Percentiles rank a stretch among this genome's conserved stretches.
Conservation (phyloP, 2,797 vertebrate genomes). For the Otus scops region DNA sequence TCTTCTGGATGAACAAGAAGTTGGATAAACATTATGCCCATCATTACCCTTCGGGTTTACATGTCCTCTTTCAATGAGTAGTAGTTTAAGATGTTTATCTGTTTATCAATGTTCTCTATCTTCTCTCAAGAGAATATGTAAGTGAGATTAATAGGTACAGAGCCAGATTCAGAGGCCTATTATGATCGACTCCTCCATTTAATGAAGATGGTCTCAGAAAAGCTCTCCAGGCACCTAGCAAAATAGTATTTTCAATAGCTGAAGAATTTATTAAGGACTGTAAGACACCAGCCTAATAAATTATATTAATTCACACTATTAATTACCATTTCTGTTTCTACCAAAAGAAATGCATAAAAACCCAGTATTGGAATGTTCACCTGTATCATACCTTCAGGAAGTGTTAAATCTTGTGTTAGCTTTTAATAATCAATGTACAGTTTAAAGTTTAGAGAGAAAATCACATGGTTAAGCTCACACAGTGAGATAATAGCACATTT, state of each 20-base stretch:
- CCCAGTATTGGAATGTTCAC: neutral
- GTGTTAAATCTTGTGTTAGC: neutral
- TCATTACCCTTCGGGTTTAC: neutral
- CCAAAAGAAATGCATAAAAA: neutral
- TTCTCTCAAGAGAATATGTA: neutral
- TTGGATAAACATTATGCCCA: neutral
- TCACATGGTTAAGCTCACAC: neutral
- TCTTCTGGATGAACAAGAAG: neutral
- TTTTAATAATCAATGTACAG: neutral
- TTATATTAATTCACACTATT: neutral
- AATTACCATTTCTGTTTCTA: neutral
- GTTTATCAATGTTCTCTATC: neutral
- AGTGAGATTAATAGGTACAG: neutral
- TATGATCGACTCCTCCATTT: neutral
- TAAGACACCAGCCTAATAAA: neutral
- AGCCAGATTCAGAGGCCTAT: neutral
- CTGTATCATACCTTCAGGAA: neutral
- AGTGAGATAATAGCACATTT: neutral
- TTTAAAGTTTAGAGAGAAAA: neutral
- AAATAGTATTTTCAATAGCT: neutral
- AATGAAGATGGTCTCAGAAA: neutral
- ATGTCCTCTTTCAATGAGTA: neutral
- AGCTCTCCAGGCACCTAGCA: neutral
- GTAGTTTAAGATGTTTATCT: neutral
- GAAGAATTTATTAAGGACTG: neutral